Percentiles rank a stretch among this genome's conserved stretches.
Conservation (phyloP, 2,888 invertebrate genomes). For the Aphrophora alni region DNA sequence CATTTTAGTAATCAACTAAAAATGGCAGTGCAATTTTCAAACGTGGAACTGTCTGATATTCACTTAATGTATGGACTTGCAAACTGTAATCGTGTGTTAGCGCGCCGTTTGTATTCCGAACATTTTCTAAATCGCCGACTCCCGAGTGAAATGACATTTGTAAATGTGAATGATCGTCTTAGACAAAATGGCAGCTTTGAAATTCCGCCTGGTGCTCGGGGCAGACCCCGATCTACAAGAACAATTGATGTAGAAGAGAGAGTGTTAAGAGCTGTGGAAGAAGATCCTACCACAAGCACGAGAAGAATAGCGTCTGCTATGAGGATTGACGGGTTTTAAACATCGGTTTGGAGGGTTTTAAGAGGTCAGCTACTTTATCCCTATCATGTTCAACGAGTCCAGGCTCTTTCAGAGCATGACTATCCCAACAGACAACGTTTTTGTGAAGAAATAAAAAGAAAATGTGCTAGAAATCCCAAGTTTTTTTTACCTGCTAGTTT, state of each 20-base stretch:
- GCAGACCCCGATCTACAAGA: slow-evolving; percentile 23
- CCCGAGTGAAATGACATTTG: slow-evolving; percentile 10
- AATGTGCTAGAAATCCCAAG: slow-evolving; percentile 2
- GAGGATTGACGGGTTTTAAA: neutral
- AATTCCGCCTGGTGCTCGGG: slow-evolving; percentile 1
- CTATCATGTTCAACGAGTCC: too few species aligned
- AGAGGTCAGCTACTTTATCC: slow-evolving; percentile 14
- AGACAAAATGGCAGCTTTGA: too few species aligned
- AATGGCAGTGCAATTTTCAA: too few species aligned
- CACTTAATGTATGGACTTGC: too few species aligned
- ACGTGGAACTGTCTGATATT: too few species aligned
- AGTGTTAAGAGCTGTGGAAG: too few species aligned
- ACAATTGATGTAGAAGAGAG: slow-evolving; percentile 1
- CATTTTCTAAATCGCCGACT: slow-evolving; percentile 22
- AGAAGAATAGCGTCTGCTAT: neutral
- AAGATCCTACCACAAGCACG: slow-evolving; percentile 9
- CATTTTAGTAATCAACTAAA: too few species aligned
- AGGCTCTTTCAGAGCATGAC: slow-evolving; percentile 15
- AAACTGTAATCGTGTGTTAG: too few species aligned
- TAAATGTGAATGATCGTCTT: slow-evolving; percentile 23
- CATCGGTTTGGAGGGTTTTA: slow-evolving; percentile 25
- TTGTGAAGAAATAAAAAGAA: slow-evolving; percentile 6
- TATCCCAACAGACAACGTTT: slow-evolving; percentile 16
- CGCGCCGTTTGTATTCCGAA: too few species aligned
- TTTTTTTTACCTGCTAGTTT: too few species aligned